Evolutionary conservation across 2,888 invertebrate genomes (phyloP).

Genomic region (Kryphioiulus occultus): DNA sequence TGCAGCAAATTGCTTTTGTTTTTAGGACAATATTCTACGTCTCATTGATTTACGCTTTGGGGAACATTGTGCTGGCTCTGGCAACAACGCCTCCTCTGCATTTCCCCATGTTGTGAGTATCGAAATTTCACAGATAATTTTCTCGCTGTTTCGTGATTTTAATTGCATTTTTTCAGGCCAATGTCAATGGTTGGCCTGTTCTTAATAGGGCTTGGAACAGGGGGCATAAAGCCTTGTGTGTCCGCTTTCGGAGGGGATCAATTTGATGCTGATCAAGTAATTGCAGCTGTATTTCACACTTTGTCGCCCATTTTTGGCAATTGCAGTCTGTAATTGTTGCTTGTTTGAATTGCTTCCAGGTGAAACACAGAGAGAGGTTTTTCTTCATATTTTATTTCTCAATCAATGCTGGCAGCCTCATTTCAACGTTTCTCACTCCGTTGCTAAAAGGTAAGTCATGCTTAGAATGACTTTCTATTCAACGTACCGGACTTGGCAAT

Average conservation of each 20-base stretch:
- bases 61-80: slow-evolving; percentile 78
- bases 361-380: slow-evolving; percentile 78
- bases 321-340: too few species aligned
- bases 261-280: too few species aligned
- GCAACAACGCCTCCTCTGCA: slow-evolving; percentile 63
- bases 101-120: slow-evolving; percentile 56
- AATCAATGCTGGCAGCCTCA: slow-evolving; percentile 86
- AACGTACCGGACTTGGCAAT: too few species aligned
- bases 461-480: too few species aligned
- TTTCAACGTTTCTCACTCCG: slow-evolving; percentile 89
- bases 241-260: slow-evolving; percentile 64
- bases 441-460: slow-evolving; percentile 81
- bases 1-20: too few species aligned
- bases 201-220: slow-evolving; percentile 61
- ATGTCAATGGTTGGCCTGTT: slow-evolving; percentile 60
- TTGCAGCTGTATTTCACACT: too few species aligned
- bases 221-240: slow-evolving; percentile 64
- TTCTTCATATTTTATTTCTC: slow-evolving; percentile 95
- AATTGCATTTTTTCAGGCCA: slow-evolving; percentile 76
- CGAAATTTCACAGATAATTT: not conserved
- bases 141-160: not conserved
- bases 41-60: slow-evolving; percentile 84
- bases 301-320: too few species aligned
- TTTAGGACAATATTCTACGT: slow-evolving; percentile 83
- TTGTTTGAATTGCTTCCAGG: too few species aligned